Base-by-base conservation (phyloP, 2,888 invertebrate genomes). In the Yponomeuta evonymella region DNA sequence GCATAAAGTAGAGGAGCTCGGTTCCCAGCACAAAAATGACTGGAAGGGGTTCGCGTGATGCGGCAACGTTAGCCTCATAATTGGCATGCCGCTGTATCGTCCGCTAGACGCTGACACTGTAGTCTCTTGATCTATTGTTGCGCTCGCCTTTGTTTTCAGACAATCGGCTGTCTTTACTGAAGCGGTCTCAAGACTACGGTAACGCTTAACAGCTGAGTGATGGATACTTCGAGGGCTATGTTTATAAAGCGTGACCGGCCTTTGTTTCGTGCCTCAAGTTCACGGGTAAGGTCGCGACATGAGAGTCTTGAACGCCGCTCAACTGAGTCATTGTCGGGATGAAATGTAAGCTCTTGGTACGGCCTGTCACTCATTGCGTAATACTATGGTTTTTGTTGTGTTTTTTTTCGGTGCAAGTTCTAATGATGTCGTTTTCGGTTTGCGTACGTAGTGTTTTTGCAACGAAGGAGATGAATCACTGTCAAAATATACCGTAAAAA, bases 141-240 rank as follows among this genome's bases (percentile, higher is more conserved):
- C 83, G 82, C 82, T 79, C 76, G 83, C 80, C 87, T 86, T 90
- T 90, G 89, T 90, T 89, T 88, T 83, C 83, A 83, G 82, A 87
- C 85, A 87, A 86, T 87, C 84, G 84, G 85, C 84, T 82, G 76
- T 81, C 84, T 86, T 86, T 81, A 78, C 80, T 84, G 81, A 82
- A 87, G 83, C 80, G 72, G 68, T 70, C 15, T 58, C 5, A 15
- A 58, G 51, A 58, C 51, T 58, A 58, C 51, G 70, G 72, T 72
- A 78, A 76, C 74, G 72, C 74, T 75, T 74, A 75, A 71, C 73
- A 71, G 72, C 29, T 76, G 81, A 81, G 83, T 85, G 83, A 86
- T 83, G 83, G 84, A 86, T 87, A 82, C 81, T 76, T 75, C 76
- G 79, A 83, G 81, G 83, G 75, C 79, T 82, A 78, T 75, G 80